Conservation (phyloP, 2,113 vertebrate genomes). For the Siphamia tubifer region DNA sequence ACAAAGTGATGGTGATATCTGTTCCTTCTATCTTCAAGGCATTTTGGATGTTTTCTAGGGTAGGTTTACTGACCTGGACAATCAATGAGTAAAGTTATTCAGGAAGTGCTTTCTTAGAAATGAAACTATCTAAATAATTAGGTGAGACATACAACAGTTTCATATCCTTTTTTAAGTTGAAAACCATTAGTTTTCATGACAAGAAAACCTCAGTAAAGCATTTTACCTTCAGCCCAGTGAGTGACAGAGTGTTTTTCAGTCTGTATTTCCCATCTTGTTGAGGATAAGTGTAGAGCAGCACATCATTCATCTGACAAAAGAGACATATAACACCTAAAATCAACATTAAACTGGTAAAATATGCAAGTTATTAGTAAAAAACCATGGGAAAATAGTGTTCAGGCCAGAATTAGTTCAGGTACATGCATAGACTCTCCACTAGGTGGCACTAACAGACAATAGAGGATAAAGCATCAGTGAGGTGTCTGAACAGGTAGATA, state of each 20-base stretch:
- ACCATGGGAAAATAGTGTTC: background rate
- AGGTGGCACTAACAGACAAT: conserved; percentile 29
- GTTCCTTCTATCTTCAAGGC: conserved; percentile 87
- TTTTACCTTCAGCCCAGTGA: conserved; percentile 90
- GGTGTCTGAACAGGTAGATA: background rate
- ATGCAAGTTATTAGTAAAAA: background rate
- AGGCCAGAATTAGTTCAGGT: background rate
- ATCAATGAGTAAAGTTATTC: background rate
- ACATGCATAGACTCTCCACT: conserved; percentile 28
- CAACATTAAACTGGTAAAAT: conserved; percentile 12
- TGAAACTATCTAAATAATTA: too few species aligned
- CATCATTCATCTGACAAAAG: conserved; percentile 91
- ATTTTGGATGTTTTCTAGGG: conserved; percentile 86
- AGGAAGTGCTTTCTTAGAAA: too few species aligned
- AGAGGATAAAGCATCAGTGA: background rate
- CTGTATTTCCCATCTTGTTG: conserved; percentile 96
- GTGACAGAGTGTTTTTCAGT: conserved; percentile 87
- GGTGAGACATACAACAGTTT: too few species aligned
- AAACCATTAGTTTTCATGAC: too few species aligned
- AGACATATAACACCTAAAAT: background rate
- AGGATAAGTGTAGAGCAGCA: conserved; percentile 94
- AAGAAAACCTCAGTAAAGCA: background rate
- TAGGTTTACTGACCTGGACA: conserved; percentile 88
- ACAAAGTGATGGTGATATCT: conserved; percentile 87
- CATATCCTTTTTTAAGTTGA: too few species aligned